Evolutionary conservation across 2,888 invertebrate genomes (phyloP), one percentile per base, ranked within the genome.

Genomic region (Peribatodes rhomboidaria): DNA sequence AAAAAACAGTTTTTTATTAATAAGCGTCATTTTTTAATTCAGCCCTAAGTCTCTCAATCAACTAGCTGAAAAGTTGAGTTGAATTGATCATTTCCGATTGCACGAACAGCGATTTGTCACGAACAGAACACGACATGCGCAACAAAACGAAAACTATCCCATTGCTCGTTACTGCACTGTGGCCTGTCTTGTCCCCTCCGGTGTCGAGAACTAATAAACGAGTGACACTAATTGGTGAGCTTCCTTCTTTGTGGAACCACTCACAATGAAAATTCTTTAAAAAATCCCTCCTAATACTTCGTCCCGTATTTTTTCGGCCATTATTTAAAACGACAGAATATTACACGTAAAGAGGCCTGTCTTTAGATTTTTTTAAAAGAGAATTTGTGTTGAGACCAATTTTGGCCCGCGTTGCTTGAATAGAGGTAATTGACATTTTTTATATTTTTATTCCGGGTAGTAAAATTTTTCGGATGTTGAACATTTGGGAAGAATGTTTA

Each of bases 171-270:
- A 35, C 16, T 55, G 4, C n/a, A 52, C 65, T 65, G 50, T 56
- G 56, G 27, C 46, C 0, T 2, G 13, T 37, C 50, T 11, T 2
- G n/a, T 22, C 71, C 52, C 71, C 66, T 61, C 75, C 74, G 72
- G 56, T 74, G 72, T 71, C 73, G 70, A 75, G 76, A 82, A 86
- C 84, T 87, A 87, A 89, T 87, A 89, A 89, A 86, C 84, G 87
- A 82, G 82, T 86, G 87, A 89, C 89, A 87, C 86, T 89, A 89
- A 90, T 89, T 89, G 88, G 86, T 83, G 77, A 77, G 78, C 76
- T 69, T 75, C 77, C 75, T 78, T 80, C 79, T 75, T 78, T 76
- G 77, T 74, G 70, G 74, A 73, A 77, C 79, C 79, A 79, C 80
- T 83, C 76, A 82, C 78, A 81, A 81, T 78, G 81, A 79, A 82